Evolutionary conservation across 2,113 vertebrate genomes (phyloP).

Genomic region (Peromyscus polionotus): DNA sequence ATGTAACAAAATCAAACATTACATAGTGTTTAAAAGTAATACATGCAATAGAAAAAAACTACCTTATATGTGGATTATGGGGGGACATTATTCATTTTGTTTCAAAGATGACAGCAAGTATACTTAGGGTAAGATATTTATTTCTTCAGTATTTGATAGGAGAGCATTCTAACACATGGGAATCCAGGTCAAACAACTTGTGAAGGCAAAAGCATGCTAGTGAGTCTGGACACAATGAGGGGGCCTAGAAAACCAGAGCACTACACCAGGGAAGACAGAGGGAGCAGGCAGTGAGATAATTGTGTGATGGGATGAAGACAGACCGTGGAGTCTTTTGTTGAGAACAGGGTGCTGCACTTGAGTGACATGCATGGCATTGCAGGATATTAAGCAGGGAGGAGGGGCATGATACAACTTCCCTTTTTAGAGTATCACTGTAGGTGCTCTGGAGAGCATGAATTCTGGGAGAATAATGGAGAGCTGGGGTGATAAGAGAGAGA

Average conservation of each 20-base stretch:
- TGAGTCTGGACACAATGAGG: neutral
- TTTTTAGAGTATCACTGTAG: neutral
- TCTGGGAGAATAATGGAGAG: neutral
- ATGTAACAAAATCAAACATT: too few relatives aligned
- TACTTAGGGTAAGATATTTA: too few relatives aligned
- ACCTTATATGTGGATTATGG: too few relatives aligned
- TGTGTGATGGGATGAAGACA: too few relatives aligned
- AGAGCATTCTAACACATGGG: neutral
- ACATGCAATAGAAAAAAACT: too few relatives aligned
- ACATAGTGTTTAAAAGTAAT: too few relatives aligned
- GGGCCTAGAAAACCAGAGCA: neutral
- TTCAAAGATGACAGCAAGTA: too few relatives aligned
- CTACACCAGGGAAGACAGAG: accelerated
- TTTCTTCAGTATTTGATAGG: too few relatives aligned
- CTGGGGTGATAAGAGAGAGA: neutral
- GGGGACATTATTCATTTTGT: too few relatives aligned
- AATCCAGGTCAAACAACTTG: neutral
- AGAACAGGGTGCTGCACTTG: neutral
- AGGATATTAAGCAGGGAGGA: neutral
- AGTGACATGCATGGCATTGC: too few relatives aligned
- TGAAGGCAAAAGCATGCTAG: too few relatives aligned
- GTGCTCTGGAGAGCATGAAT: neutral
- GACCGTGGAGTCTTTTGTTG: neutral
- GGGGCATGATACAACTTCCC: neutral
- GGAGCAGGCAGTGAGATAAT: neutral